A percentile compares a stretch with the other conserved stretches of the same genome.
phyloP scores from a whole-genome alignment of 2,113 vertebrate genomes.

The Alectura lathami region DNA sequence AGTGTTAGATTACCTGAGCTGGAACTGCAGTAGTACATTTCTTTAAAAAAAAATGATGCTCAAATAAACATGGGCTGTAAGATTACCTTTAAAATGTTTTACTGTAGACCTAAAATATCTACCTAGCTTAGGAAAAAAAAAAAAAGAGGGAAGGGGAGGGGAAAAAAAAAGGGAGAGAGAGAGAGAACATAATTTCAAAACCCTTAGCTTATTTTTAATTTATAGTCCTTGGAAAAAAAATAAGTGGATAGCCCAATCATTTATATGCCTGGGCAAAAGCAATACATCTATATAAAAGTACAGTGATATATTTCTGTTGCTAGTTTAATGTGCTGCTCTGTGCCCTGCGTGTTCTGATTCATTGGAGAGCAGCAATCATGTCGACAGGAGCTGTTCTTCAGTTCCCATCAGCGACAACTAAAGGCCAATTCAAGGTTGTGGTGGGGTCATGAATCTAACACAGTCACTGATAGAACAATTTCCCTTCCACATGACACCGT shows the following conservation, averaged over 20 bases:
- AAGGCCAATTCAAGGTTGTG: constrained; percentile 90
- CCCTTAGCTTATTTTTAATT: constrained; percentile 86
- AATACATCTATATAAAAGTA: constrained; percentile 89
- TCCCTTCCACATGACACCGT: constrained; percentile 73
- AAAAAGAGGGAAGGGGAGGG: not conserved
- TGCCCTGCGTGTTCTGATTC: constrained; percentile 86
- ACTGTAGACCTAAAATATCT: constrained; percentile 75
- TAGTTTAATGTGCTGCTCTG: constrained; percentile 86
- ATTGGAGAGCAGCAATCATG: constrained; percentile 87
- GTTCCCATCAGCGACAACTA: constrained; percentile 87
- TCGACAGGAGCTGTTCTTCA: constrained; percentile 87
- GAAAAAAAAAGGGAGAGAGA: not conserved
- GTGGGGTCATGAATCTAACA: constrained; percentile 88
- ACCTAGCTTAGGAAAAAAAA: constrained; percentile 3
- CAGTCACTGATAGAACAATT: constrained; percentile 85
- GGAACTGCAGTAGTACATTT: not conserved
- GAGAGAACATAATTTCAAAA: constrained; percentile 81
- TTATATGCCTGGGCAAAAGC: constrained; percentile 85
- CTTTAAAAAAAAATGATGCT: constrained; percentile 41
- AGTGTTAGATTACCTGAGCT: constrained; percentile 11
- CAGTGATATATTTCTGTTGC: constrained; percentile 87
- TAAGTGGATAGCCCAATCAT: constrained; percentile 85
- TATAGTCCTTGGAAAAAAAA: constrained; percentile 81
- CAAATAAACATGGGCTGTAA: constrained; percentile 50
- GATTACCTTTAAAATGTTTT: constrained; percentile 78